A percentile compares a stretch with the other conserved stretches of the same genome.
Evolutionary conservation across 2,888 invertebrate species (phyloP).

Genomic region (Tetragonula carbonaria): DNA sequence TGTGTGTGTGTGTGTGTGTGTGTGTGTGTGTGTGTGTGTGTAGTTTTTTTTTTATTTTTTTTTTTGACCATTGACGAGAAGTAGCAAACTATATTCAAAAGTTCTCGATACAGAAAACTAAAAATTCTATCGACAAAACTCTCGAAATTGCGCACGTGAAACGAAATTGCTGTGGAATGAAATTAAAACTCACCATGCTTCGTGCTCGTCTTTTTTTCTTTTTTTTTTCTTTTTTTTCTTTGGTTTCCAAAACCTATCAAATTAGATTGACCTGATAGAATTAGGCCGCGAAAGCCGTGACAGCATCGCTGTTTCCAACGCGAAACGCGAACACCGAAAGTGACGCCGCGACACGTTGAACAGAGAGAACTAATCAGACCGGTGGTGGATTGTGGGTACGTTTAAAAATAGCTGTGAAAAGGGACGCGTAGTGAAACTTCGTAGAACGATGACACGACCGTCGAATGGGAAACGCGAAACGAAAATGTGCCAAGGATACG

Average conservation of each 20-base stretch:
- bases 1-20: too few relatives aligned
- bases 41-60: too few relatives aligned
- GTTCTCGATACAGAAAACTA: too few relatives aligned
- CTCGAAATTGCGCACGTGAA: background rate
- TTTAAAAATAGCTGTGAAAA: conserved; percentile 10
- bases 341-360: background rate
- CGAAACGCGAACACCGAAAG: conserved; percentile 14
- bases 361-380: background rate
- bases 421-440: background rate
- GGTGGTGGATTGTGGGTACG: background rate
- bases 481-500: conserved; percentile 4
- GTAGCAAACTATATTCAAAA: background rate
- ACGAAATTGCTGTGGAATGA: background rate
- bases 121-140: background rate
- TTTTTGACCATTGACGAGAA: background rate
- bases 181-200: background rate
- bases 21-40: background rate
- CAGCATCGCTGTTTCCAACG: background rate
- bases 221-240: background rate
- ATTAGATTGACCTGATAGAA: background rate
- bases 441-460: background rate
- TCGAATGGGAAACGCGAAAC: background rate
- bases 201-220: too few relatives aligned
- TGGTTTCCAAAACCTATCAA: background rate
- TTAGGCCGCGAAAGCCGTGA: background rate